Conservation (phyloP, 2,797 vertebrate species). For the Chromobotia macracanthus region DNA sequence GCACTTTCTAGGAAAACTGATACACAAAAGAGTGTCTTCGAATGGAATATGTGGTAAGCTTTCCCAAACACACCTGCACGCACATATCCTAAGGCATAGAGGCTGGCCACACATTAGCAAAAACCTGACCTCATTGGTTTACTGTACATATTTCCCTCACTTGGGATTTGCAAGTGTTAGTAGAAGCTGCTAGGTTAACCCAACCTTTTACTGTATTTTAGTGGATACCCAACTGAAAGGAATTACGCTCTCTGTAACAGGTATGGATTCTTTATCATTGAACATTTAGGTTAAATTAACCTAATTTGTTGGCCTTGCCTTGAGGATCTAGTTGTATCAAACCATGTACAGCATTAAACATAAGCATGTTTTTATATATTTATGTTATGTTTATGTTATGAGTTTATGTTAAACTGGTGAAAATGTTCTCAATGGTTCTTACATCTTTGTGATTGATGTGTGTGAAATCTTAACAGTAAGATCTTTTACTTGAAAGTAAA, state of each 20-base stretch:
- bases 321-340: neutral
- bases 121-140: slow-evolving; percentile 29
- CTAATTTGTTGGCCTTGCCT: slow-evolving; percentile 5
- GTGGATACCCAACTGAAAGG: neutral
- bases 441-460: neutral
- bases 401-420: neutral
- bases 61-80: slow-evolving; percentile 33
- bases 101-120: slow-evolving; percentile 43
- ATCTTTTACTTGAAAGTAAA: too few species aligned
- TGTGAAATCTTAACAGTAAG: neutral
- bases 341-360: too few species aligned
- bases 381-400: neutral
- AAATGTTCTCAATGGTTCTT: neutral
- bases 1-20: slow-evolving; percentile 75
- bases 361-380: too few species aligned
- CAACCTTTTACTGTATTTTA: neutral
- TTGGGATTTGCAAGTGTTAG: neutral
- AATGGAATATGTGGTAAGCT: slow-evolving; percentile 82
- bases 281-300: neutral
- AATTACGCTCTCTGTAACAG: neutral
- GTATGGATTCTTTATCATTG: neutral
- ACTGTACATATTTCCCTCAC: neutral
- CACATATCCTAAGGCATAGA: slow-evolving; percentile 59
- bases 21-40: slow-evolving; percentile 70
- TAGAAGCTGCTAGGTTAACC: neutral